These are phyloP conservation scores for Halcyon senegalensis DNA, from an alignment of 2,113 vertebrate genomes.

Conservation along the genomic window DNA sequence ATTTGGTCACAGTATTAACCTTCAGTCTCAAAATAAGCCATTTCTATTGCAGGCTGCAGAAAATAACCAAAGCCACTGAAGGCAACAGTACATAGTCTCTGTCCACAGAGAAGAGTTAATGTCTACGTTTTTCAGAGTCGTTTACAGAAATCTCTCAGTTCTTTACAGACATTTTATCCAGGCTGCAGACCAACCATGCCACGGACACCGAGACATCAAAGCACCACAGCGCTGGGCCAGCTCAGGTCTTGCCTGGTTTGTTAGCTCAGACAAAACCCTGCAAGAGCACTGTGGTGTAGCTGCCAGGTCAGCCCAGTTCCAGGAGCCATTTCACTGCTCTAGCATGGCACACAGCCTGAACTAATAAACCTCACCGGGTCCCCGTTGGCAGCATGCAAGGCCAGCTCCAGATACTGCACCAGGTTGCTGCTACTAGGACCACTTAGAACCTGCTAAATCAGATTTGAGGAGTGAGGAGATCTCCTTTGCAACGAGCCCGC, in stretches of 20 bases:
- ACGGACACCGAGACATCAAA: neutral
- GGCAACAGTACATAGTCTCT: neutral
- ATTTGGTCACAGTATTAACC: neutral
- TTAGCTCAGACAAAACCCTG: neutral
- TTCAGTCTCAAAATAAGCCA: neutral
- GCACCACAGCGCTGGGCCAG: neutral
- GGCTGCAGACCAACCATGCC: neutral
- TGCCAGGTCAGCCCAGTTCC: slow-evolving; percentile 6
- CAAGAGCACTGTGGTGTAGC: neutral
- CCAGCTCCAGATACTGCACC: neutral
- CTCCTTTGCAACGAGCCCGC: neutral
- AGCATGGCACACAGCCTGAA: neutral
- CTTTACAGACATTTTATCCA: neutral
- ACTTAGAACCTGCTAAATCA: neutral
- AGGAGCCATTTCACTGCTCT: neutral
- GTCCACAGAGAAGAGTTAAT: rapidly evolving
- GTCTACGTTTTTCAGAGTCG: neutral
- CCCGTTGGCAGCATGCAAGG: neutral
- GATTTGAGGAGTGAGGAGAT: neutral
- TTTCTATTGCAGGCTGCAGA: neutral
- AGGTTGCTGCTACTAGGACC: neutral
- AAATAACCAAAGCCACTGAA: neutral
- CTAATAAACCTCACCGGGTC: neutral
- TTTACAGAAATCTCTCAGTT: neutral
- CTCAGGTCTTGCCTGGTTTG: neutral